Evolutionary conservation across 2,113 vertebrate genomes (phyloP).

Genomic region (Laterallus jamaicensis): DNA sequence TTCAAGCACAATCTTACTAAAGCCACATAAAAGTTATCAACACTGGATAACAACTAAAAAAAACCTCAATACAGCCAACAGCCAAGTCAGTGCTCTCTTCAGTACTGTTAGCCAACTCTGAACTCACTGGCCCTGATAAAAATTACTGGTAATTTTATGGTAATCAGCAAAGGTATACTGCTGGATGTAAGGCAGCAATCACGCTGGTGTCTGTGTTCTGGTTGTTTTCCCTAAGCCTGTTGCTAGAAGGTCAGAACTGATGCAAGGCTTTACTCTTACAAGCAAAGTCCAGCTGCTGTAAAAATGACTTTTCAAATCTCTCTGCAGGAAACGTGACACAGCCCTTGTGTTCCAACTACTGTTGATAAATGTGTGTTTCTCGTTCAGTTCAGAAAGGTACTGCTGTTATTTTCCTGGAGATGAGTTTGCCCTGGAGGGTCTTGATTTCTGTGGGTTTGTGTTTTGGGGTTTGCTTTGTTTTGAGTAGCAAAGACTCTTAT

Average conservation of each 20-base stretch:
- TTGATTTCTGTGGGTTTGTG: not conserved
- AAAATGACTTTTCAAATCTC: constrained; percentile 40
- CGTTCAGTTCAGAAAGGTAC: not conserved
- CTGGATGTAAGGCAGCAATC: not conserved
- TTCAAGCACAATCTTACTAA: constrained; percentile 18
- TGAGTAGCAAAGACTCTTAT: not conserved
- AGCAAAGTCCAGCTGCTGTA: constrained; percentile 12
- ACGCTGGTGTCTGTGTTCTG: not conserved
- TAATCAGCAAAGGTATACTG: not conserved
- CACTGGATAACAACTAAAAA: not conserved
- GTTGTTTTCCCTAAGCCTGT: constrained; percentile 14
- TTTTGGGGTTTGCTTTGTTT: not conserved
- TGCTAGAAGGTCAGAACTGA: constrained; percentile 48
- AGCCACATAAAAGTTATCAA: not conserved
- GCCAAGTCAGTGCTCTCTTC: not conserved
- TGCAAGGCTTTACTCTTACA: constrained; percentile 40
- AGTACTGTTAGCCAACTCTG: not conserved
- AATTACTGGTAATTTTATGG: constrained; percentile 1
- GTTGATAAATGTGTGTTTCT: not conserved
- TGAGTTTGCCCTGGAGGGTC: not conserved
- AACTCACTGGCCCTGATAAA: not conserved
- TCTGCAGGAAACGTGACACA: constrained; percentile 23
- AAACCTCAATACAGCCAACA: not conserved
- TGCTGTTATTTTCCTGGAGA: not conserved
- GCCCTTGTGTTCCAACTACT: not conserved